Conservation (phyloP, 2,113 vertebrate species). For the Thamnaconus septentrionalis region DNA sequence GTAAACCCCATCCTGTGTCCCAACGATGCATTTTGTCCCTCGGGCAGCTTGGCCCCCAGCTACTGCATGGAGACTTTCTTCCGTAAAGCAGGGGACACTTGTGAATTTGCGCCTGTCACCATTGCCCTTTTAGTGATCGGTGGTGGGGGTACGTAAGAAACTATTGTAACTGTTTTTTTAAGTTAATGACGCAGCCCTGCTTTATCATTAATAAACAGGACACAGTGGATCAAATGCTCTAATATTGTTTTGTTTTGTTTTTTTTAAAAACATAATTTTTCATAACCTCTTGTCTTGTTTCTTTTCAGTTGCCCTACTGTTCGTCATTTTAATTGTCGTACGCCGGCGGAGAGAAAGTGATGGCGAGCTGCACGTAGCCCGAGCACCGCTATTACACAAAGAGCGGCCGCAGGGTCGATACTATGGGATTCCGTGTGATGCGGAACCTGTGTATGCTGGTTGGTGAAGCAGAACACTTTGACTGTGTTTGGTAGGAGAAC, state of each 20-base stretch:
- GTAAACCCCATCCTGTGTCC: slow-evolving; percentile 83
- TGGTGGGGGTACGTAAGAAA: slow-evolving; percentile 71
- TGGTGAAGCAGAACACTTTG: slow-evolving; percentile 73
- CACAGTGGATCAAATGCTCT: no score
- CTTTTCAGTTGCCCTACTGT: slow-evolving; percentile 75
- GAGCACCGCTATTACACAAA: slow-evolving; percentile 72
- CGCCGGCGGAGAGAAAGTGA: slow-evolving; percentile 64
- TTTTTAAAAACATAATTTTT: no score
- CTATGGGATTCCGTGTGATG: slow-evolving; percentile 78
- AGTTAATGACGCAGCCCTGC: background rate
- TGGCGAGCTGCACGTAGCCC: slow-evolving; percentile 64
- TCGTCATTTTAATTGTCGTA: slow-evolving; percentile 72
- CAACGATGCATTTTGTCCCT: slow-evolving; percentile 83
- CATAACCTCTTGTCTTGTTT: slow-evolving; percentile 5
- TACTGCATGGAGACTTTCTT: slow-evolving; percentile 90
- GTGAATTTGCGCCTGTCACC: slow-evolving; percentile 81
- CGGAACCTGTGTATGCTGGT: slow-evolving; percentile 85
- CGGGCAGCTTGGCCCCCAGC: slow-evolving; percentile 76
- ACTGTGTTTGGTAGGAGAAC: slow-evolving; percentile 2
- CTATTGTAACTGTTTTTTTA: background rate
- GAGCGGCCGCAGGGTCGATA: slow-evolving; percentile 60
- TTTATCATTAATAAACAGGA: background rate
- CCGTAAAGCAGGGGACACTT: slow-evolving; percentile 79
- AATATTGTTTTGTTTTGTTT: background rate
- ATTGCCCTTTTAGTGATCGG: slow-evolving; percentile 79